Conservation (phyloP, 2,113 vertebrate genomes). For the Phylloscopus whistleri region DNA sequence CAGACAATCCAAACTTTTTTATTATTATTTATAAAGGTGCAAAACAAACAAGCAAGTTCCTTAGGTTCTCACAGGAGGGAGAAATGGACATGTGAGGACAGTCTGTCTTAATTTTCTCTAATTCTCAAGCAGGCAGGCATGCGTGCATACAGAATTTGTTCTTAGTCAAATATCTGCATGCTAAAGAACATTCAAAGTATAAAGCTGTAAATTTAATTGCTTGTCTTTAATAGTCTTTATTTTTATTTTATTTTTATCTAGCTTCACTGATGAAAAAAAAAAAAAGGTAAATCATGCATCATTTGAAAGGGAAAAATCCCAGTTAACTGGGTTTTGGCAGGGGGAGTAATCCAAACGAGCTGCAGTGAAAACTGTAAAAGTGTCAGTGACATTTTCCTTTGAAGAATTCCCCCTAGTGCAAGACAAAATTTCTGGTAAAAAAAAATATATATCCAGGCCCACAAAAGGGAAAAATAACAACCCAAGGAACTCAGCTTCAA, state of each 20-base stretch:
- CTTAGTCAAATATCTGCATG: not conserved
- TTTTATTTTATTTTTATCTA: not conserved
- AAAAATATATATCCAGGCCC: not conserved
- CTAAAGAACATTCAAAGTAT: not conserved
- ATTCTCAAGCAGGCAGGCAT: not conserved
- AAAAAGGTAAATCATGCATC: not conserved
- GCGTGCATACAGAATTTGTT: not conserved
- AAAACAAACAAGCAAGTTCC: not conserved
- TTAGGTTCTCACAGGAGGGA: not conserved
- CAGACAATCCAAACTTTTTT: fast-evolving
- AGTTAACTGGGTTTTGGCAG: not conserved
- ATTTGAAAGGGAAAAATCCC: not conserved
- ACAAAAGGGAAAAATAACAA: not conserved
- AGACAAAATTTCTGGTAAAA: not conserved
- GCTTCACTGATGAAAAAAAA: not conserved
- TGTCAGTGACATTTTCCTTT: not conserved
- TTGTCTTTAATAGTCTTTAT: not conserved
- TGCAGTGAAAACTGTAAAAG: not conserved
- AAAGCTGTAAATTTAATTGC: not conserved
- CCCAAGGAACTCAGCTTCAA: not conserved
- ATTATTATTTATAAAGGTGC: not conserved
- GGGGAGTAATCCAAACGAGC: not conserved
- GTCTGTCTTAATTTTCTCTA: not conserved
- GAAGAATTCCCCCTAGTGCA: not conserved
- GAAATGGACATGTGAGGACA: not conserved